Evolutionary conservation across 2,888 invertebrate species (phyloP).

Genomic region (Allolobophora icterica): DNA sequence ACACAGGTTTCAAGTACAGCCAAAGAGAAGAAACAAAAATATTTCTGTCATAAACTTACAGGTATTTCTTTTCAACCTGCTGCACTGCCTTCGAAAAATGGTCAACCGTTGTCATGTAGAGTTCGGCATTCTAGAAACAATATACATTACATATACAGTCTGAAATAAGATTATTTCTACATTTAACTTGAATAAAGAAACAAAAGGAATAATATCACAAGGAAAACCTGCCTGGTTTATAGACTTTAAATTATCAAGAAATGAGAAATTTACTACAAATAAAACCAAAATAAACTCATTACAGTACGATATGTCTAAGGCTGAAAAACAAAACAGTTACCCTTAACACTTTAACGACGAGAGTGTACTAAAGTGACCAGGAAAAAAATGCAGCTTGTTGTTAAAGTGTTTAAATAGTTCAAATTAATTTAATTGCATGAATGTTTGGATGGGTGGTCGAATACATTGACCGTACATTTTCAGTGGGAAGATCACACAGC

Average conservation of each 20-base stretch:
- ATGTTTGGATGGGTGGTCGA: background rate
- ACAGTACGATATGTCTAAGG: background rate
- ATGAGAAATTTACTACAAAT: background rate
- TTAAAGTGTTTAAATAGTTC: no score
- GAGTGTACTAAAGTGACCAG: no score
- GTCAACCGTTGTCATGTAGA: background rate
- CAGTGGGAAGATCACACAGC: no score
- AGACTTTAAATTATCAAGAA: background rate
- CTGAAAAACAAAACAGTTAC: background rate
- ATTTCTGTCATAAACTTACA: background rate
- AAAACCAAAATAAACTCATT: background rate
- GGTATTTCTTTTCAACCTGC: constrained; percentile 24
- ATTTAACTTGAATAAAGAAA: background rate
- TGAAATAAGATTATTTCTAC: background rate
- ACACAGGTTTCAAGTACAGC: background rate
- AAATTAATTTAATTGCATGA: background rate
- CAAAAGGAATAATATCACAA: background rate
- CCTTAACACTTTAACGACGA: no score
- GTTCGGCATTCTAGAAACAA: background rate
- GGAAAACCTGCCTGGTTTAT: background rate
- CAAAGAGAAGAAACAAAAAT: background rate
- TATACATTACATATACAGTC: background rate
- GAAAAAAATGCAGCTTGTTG: no score
- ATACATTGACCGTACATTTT: no score
- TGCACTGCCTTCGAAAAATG: constrained; percentile 21